Evolutionary conservation across 1,140 invertebrate species (phyloP), one percentile per base, ranked within the genome.

Genomic region (Drosophila pachea): DNA sequence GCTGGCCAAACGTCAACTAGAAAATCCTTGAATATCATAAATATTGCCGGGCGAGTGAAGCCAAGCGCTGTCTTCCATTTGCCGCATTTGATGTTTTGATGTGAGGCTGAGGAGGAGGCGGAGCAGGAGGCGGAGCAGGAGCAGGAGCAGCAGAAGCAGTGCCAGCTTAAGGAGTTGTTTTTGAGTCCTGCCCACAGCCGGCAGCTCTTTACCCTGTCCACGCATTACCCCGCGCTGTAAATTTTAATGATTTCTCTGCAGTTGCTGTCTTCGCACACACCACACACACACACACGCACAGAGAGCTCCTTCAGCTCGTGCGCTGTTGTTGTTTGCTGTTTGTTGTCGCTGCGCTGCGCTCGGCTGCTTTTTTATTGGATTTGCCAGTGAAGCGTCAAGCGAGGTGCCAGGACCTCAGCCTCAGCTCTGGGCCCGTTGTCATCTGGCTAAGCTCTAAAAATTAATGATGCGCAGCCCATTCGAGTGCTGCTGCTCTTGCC

Each of bases 371-470:
- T 66, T 79, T 73, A 78, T 68, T 64, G 63, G 36, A 76, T 74
- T 71, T 70, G 58, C 29, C 74, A 77, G 53, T 75, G 74, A 67
- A 71, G 77, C 78, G 74, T 52, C 56, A 62, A 73, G 67, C 66
- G 66, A 69, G 61, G 67, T 69, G 67, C 67, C 53, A 38, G 38
- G 32, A 36, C 63, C 7, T 14, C 48, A 48, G 31, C 9, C n/a
- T 54, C 47, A n/a, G 11, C 53, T 40, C 36, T 32, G 40, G 33
- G 29, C 38, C 53, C 33, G 36, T 76, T 86, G 81, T 86, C 81
- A 86, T 86, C 81, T 86, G 81, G 77, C 74, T 86, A 86, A 86
- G 82, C 81, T 86, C 82, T 86, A 86, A 86, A 86, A 86, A 86
- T 86, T 86, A 86, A 86, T 86, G 81, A 86, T 86, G 81, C 82